Percentiles rank a stretch among this genome's conserved stretches.
phyloP scores from a whole-genome alignment of 1,140 invertebrate genomes.

The Aphelinus certus region DNA sequence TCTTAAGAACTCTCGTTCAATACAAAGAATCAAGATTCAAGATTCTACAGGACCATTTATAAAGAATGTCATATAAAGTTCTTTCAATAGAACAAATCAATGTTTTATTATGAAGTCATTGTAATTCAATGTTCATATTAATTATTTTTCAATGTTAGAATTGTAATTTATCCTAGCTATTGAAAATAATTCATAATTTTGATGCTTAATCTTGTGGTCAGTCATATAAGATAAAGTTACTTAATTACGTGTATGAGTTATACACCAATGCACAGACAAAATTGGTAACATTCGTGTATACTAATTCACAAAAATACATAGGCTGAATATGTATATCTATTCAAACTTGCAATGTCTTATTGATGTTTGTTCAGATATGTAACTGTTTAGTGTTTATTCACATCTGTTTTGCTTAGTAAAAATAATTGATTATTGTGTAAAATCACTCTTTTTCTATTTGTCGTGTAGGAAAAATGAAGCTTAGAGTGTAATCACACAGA shows the following conservation, averaged over 20 bases:
- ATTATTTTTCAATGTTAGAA: no score
- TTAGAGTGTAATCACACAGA: not conserved
- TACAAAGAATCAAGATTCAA: no score
- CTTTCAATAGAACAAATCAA: no score
- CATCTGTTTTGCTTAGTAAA: conserved; percentile 9
- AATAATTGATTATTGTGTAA: conserved; percentile 17
- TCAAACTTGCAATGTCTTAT: conserved; percentile 1
- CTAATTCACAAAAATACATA: not conserved
- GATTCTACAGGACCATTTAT: no score
- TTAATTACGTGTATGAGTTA: not conserved
- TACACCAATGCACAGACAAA: not conserved
- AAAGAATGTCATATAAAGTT: no score
- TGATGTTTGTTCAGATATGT: conserved; percentile 10
- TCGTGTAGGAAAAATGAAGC: conserved; percentile 17
- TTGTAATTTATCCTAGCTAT: no score
- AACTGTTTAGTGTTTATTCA: conserved; percentile 19
- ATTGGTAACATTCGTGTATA: not conserved
- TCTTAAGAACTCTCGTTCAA: no score
- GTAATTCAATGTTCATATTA: no score
- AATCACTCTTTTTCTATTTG: not conserved
- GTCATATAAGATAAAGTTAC: no score
- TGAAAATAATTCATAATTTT: no score
- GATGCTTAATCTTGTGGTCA: no score
- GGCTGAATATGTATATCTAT: not conserved
- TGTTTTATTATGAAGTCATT: no score